Conservation (phyloP, 2,113 vertebrate species). For the Vulpes vulpes region DNA sequence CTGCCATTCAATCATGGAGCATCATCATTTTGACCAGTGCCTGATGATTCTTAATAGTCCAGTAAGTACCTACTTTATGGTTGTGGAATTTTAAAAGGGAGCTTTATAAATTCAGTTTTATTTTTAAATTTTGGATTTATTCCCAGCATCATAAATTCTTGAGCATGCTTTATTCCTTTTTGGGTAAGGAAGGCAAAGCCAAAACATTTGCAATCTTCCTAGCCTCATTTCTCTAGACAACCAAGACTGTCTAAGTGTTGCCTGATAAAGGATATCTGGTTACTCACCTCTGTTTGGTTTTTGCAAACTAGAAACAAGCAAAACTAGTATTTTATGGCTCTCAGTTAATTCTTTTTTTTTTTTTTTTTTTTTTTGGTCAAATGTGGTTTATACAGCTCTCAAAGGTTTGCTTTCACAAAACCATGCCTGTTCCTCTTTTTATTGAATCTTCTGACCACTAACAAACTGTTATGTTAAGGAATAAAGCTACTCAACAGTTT, state of each 20-base stretch:
- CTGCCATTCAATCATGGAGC: conserved; percentile 99
- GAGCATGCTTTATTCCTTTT: conserved; percentile 85
- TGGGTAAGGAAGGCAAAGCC: conserved; percentile 85
- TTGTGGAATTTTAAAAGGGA: conserved; percentile 62
- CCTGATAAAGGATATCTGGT: conserved; percentile 55
- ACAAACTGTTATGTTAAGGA: background rate
- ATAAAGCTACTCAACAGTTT: background rate
- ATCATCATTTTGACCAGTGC: conserved; percentile 99
- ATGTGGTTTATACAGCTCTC: background rate
- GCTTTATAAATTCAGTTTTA: conserved; percentile 69
- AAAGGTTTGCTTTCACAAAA: background rate
- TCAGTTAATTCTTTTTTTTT: background rate
- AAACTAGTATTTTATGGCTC: background rate
- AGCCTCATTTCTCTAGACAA: conserved; percentile 13
- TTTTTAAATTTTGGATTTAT: conserved; percentile 85
- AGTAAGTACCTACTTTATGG: conserved; percentile 87
- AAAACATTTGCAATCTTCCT: conserved; percentile 58
- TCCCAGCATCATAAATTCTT: conserved; percentile 84
- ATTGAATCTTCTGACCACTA: background rate
- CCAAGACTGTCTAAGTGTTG: conserved; percentile 57
- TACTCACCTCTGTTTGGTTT: background rate
- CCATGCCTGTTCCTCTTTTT: background rate
- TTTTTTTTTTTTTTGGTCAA: background rate
- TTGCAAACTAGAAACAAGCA: background rate
- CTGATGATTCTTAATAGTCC: conserved; percentile 99